A percentile compares a stretch with the other conserved stretches of the same genome.
These are phyloP conservation scores for Alsophila aescularia DNA, from an alignment of 2,888 invertebrate genomes.

Conservation along the genomic window DNA sequence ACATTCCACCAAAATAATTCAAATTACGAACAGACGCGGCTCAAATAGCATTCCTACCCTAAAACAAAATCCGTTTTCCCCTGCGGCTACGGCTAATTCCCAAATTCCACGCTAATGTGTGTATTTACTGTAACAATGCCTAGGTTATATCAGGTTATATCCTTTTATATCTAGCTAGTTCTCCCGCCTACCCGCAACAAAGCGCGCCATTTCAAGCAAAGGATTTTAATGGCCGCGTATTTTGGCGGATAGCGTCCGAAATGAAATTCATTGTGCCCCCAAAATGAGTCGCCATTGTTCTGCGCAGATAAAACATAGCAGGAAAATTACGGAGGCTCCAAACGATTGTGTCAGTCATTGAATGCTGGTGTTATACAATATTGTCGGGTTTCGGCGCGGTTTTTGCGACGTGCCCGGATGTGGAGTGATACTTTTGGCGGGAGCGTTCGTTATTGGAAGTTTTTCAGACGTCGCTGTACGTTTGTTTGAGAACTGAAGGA, in stretches of 20 bases:
- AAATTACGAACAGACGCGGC: slow-evolving; percentile 9
- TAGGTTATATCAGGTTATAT: slow-evolving; percentile 31
- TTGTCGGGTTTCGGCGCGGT: slow-evolving; percentile 53
- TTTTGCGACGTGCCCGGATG: slow-evolving; percentile 39
- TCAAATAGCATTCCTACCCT: slow-evolving; percentile 4
- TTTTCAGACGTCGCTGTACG: too few species aligned
- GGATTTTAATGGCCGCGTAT: slow-evolving; percentile 73
- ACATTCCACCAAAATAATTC: background rate
- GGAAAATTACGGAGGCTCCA: slow-evolving; percentile 74
- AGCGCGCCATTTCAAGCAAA: slow-evolving; percentile 43
- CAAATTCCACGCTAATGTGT: slow-evolving; percentile 36
- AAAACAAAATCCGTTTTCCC: slow-evolving; percentile 26
- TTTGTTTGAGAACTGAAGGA: too few species aligned
- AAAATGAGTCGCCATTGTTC: slow-evolving; percentile 79
- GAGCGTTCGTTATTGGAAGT: slow-evolving; percentile 19
- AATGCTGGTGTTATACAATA: slow-evolving; percentile 65
- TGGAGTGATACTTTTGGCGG: slow-evolving; percentile 16
- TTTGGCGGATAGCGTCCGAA: slow-evolving; percentile 70
- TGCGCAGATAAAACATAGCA: slow-evolving; percentile 72
- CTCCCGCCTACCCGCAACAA: slow-evolving; percentile 34
- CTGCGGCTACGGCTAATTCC: slow-evolving; percentile 31
- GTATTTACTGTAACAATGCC: slow-evolving; percentile 39
- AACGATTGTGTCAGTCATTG: slow-evolving; percentile 67
- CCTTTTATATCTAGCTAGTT: too few species aligned
- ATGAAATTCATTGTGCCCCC: slow-evolving; percentile 75